Base-by-base conservation (phyloP, 1,140 invertebrate species). In the Grapholita molesta region DNA sequence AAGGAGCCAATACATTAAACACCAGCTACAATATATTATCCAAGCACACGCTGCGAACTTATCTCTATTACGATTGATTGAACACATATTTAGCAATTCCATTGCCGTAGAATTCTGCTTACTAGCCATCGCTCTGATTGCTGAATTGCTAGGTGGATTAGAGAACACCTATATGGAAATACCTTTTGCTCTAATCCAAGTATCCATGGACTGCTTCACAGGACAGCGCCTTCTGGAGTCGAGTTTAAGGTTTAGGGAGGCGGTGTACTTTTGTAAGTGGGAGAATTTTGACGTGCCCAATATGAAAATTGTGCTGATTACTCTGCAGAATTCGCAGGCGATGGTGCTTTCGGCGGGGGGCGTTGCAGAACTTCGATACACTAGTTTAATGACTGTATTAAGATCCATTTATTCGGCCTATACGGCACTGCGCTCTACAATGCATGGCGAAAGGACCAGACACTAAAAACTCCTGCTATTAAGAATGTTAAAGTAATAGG, bases 131-230 rank as follows among this genome's bases (percentile, higher is more conserved):
- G 75, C 71, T 6, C 21, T 87, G 0, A 74, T 84, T 32, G 71
- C 78, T 8, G 83, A 83, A 67, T 67, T 86, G 11, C 70, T 89
- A 0, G 85, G 83, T 11, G 83, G 80, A 0, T 52, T 89, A 53
- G 80, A 87, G 64, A 85, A 87, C 18, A 87, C 84, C 0, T 86
- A 80, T 68, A 18, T 89, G 5, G 61, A 85, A 64, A 6, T 86
- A 8, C 84, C 85, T 0, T 87, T 78, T 65, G 73, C 78, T 3
- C 67, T 87, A 6, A 67, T 79, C 0, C 72, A 77, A 55, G 73
- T 87, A n/a, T 73, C 67, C 6, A 82, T 85, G 66, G 80, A 85
- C 28, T 85, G 80, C 48, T 69, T 77, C 2, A 67, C 73, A 9
- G 85, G 85, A 1, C 85, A 87, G 52, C 75, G 75, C 12, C 21